Evolutionary conservation across 2,797 vertebrate species (phyloP), one percentile per base, ranked within the genome.

Genomic region (Schizopygopsis pylzovi): DNA sequence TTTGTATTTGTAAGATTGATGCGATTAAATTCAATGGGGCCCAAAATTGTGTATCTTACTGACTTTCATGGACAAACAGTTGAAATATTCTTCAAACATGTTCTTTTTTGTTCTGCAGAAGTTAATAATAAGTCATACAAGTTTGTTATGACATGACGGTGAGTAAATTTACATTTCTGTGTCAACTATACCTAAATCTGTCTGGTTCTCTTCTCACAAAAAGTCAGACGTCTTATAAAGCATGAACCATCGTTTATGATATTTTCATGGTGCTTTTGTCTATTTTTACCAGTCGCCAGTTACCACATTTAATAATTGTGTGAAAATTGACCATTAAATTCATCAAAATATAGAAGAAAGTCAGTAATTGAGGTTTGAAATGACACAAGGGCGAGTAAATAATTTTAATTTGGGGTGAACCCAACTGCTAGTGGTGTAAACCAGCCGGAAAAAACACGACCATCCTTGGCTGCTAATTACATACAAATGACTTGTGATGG

Each of bases 401-500:
- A 4, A 8, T 45, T 47, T 25, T 28, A 16, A 47, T 47, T 72
- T 72, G 70, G 43, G 13, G 22, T 47, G n/a, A 47, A 47, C 70
- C 76, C 43, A 52, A n/a, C 49, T 67, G 45, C 59, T 61, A 79
- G 20, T 37, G 10, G 1, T 7, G 20, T 73, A 72, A 59, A 77
- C 73, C 71, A 59, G 73, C 63, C 22, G 28, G 65, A 28, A 28
- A 59, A 73, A 76, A 81, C 77, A 78, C 20, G 15, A 37, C 8
- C 63, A 33, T 84, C 47, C 79, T 81, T 52, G 28, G 43, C 79
- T 73, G 56, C 67, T 88, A 88, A 88, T 88, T 85, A 43, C 65
- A 83, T 73, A 86, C 79, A 82, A 81, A 87, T 85, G 83, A 87
- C 33, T 85, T 82, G 52, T 63, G 73, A 85, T 68, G 79, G 39